Conservation (phyloP, 2,888 invertebrate species). For the Amphipoea lucens region DNA sequence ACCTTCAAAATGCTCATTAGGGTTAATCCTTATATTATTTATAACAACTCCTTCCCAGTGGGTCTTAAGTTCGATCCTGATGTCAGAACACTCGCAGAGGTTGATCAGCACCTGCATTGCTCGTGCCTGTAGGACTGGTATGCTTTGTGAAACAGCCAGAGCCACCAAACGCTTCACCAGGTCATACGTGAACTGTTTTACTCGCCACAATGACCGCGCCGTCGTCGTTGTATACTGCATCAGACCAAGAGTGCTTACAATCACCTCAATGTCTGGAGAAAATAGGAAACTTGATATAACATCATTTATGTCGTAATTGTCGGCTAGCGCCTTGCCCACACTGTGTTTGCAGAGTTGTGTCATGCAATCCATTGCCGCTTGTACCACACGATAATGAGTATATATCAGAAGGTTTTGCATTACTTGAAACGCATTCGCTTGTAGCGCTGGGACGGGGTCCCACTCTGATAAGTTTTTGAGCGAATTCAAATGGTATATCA, state of each 20-base stretch:
- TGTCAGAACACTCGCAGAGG: constrained; percentile 84
- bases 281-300: constrained; percentile 70
- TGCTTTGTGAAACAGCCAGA: constrained; percentile 73
- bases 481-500: constrained; percentile 80
- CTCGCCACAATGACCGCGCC: constrained; percentile 84
- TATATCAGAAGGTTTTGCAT: constrained; percentile 78
- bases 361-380: constrained; percentile 83
- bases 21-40: constrained; percentile 72
- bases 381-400: constrained; percentile 74
- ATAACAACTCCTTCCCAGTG: constrained; percentile 74
- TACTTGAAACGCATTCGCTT: constrained; percentile 82
- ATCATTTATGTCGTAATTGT: constrained; percentile 79
- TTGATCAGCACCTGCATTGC: constrained; percentile 84
- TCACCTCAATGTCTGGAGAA: constrained; percentile 71
- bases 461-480: constrained; percentile 79
- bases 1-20: constrained; percentile 83
- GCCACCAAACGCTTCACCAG: constrained; percentile 76
- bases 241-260: constrained; percentile 78
- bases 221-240: constrained; percentile 82
- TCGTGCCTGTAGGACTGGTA: constrained; percentile 79
- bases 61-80: constrained; percentile 77
- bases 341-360: constrained; percentile 83
- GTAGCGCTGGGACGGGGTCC: constrained; percentile 79
- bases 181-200: constrained; percentile 77
- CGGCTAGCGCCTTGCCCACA: constrained; percentile 80